Conservation (phyloP, 37 sponge, comb jelly and placozoan species). For the Tethya wilhelma region DNA sequence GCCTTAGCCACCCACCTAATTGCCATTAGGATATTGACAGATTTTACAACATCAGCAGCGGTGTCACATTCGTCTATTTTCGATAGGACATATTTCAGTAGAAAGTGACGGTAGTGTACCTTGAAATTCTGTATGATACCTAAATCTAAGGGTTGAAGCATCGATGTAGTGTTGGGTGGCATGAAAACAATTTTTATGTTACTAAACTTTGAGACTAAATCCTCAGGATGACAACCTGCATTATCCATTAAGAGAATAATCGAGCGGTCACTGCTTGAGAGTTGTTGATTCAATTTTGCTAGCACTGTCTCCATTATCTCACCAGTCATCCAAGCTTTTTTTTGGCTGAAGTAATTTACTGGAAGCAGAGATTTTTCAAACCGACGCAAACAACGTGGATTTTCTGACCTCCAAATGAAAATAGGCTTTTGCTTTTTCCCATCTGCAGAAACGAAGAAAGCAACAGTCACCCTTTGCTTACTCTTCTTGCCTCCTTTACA, state of each 20-base stretch:
- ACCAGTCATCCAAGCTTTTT: constrained; percentile 75
- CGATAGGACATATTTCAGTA: constrained; percentile 43
- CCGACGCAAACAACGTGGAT: constrained; percentile 53
- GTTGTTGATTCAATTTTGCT: constrained; percentile 30
- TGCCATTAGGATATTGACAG: constrained; percentile 30
- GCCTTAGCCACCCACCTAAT: constrained; percentile 62
- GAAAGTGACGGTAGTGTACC: constrained; percentile 30
- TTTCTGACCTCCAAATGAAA: constrained; percentile 45
- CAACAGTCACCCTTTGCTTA: constrained; percentile 57
- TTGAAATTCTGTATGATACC: constrained; percentile 64
- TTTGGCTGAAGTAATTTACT: constrained; percentile 49
- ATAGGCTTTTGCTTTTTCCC: constrained; percentile 47
- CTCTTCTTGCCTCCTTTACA: constrained; percentile 65
- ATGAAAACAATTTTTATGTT: constrained; percentile 68
- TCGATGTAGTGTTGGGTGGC: constrained; percentile 71
- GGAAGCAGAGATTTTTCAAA: constrained; percentile 30
- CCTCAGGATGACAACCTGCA: constrained; percentile 68
- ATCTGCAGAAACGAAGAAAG: constrained; percentile 63
- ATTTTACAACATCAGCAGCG: constrained; percentile 58
- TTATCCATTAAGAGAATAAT: constrained; percentile 67
- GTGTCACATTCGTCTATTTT: constrained; percentile 55
- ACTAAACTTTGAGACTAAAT: constrained; percentile 36
- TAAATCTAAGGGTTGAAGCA: constrained; percentile 70
- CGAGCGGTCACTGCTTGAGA: constrained; percentile 19
- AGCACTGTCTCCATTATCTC: constrained; percentile 43